Conservation (phyloP, 30 jellyfish, hydroid and myxozoan species). For the Morbakka virulenta region DNA sequence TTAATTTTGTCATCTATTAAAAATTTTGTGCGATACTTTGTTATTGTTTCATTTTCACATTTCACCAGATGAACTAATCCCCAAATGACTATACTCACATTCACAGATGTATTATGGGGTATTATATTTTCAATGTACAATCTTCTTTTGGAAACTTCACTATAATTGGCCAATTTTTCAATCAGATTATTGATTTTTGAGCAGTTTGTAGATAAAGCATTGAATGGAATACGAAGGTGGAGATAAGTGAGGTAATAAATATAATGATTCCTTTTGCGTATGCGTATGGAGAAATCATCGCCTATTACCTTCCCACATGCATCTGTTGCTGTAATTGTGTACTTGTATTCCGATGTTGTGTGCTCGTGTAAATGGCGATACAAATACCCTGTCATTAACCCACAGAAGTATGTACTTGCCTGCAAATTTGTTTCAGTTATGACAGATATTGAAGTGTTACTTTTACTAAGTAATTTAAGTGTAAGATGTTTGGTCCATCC, state of each 20-base stretch:
- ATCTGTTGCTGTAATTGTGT: slow-evolving; percentile 61
- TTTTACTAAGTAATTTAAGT: background rate
- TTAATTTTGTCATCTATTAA: slow-evolving; percentile 7
- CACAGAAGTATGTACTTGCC: slow-evolving; percentile 38
- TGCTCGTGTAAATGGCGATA: background rate
- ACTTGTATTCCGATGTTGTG: slow-evolving; percentile 19
- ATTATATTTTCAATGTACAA: slow-evolving; percentile 29
- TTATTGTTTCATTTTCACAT: slow-evolving; percentile 62
- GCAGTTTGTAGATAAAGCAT: slow-evolving; percentile 44
- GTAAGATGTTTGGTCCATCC: slow-evolving; percentile 15
- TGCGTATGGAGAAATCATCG: slow-evolving; percentile 39
- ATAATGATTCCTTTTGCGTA: background rate
- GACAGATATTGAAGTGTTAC: background rate
- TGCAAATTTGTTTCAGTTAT: too few species aligned
- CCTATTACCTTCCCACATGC: slow-evolving; percentile 62
- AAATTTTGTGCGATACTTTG: slow-evolving; percentile 25
- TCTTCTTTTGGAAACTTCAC: slow-evolving; percentile 20
- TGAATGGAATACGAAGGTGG: background rate
- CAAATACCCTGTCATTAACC: slow-evolving; percentile 29
- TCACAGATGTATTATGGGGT: background rate
- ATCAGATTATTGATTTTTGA: slow-evolving; percentile 35
- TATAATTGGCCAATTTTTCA: slow-evolving; percentile 43
- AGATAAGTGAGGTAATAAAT: slow-evolving; percentile 29
- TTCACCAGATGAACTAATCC: slow-evolving; percentile 50
- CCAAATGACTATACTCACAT: slow-evolving; percentile 66